Evolutionary conservation across 2,888 invertebrate genomes (phyloP), one percentile per base, ranked within the genome.

Genomic region (Drosophila hawaiiensis): DNA sequence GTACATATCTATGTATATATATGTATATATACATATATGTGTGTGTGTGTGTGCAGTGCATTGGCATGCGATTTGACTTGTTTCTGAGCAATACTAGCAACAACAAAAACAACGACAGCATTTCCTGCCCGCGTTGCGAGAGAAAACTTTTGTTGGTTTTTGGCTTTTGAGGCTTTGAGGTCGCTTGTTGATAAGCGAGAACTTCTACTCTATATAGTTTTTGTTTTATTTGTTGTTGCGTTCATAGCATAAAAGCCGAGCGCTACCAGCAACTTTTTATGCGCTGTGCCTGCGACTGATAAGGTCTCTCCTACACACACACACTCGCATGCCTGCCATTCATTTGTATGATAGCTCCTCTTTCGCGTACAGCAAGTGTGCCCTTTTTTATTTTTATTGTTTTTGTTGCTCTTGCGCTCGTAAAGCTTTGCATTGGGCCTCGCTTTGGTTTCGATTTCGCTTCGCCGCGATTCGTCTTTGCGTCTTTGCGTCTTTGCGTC

Each of bases 51-150:
- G 70, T 81, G 72, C 82, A 88, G 89, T 90, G 86, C 90, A 87
- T 90, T 87, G 87, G 87, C 87, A 87, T 87, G 87, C 87, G 73
- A 90, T 85, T 89, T 82, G 84, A 90, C 89, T 87, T 90, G 89
- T 87, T 87, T 90, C 70, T 84, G 78, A 58, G 22, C 58, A 19
- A 22, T 22, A 58, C 76, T 83, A 60, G 66, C 80, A 67, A 75
- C 28, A 78, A 73, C 59, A 69, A 67, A 64, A 71, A 69, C 70
- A 54, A 73, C 60, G 58, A 39, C 59, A 76, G 87, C 85, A 61
- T 85, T 85, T 85, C 85, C 85, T 85, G 85, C 88, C 80, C 60
- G 58, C 61, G 66, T 53, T 73, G 68, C 71, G 74, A 83, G 83
- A 78, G 72, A 90, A 88, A 90, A 85, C 39, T 76, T 71, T 77